Evolutionary conservation across 1,140 invertebrate species (phyloP).

Genomic region (Leptinotarsa undecemlineata): DNA sequence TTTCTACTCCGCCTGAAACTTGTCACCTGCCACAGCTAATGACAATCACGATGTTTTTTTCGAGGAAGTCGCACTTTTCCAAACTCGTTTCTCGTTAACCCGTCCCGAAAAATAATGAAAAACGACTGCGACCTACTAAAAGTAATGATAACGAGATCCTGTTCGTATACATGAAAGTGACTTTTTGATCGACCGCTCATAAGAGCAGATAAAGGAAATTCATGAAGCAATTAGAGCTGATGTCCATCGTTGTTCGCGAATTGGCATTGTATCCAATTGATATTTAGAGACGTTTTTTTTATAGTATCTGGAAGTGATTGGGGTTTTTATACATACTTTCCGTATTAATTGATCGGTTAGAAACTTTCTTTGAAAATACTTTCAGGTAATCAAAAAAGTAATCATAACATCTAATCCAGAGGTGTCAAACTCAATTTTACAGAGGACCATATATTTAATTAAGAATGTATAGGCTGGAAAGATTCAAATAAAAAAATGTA

Average conservation of each 20-base stretch:
- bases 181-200: neutral
- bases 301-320: no score
- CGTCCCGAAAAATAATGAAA: neutral
- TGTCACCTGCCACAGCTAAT: constrained; percentile 4
- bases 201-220: neutral
- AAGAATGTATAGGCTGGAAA: no score
- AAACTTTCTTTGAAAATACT: no score
- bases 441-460: no score
- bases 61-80: constrained; percentile 4
- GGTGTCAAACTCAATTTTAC: no score
- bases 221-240: constrained; percentile 2
- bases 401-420: no score
- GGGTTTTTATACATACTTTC: no score
- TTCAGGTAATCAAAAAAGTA: no score
- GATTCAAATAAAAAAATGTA: no score
- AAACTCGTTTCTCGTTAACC: constrained; percentile 4
- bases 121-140: neutral
- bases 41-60: neutral
- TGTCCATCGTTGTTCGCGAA: neutral
- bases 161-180: neutral
- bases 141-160: neutral
- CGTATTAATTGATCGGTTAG: no score
- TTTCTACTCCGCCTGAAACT: constrained; percentile 1
- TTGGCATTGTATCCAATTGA: constrained; percentile 1
- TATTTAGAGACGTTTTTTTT: neutral